Percentiles rank a stretch among this genome's conserved stretches.
phyloP scores from a whole-genome alignment of 2,797 vertebrate species.

The Dendrocincla tyrannina region DNA sequence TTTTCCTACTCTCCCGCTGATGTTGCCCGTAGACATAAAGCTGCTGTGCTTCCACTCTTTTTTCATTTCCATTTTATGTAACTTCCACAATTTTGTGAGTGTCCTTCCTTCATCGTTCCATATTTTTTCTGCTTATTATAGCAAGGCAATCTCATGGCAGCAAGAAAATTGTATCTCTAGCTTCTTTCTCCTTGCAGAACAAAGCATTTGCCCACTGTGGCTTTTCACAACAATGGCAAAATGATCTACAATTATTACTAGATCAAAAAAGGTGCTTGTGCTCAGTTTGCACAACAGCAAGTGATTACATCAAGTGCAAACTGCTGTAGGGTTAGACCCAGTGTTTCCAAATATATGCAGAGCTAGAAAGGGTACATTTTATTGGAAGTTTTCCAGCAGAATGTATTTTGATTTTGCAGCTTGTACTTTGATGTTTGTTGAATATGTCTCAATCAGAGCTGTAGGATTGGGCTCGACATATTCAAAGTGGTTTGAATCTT shows the following conservation, averaged over 20 bases:
- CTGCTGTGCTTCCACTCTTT: not conserved
- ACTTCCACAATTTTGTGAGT: not conserved
- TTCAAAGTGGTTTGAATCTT: not conserved
- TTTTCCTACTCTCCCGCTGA: not conserved
- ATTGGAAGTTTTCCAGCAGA: slow-evolving; percentile 12
- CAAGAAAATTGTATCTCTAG: not conserved
- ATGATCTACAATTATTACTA: not conserved
- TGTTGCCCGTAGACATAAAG: not conserved
- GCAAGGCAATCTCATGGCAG: not conserved
- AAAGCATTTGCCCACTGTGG: not conserved
- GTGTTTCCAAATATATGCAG: not conserved
- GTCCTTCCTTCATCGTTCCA: not conserved
- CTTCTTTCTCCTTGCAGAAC: not conserved
- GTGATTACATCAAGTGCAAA: not conserved
- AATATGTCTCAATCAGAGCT: not conserved
- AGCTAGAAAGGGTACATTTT: not conserved
- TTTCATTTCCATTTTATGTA: not conserved
- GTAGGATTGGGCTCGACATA: not conserved
- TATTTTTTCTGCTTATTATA: not conserved
- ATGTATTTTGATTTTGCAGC: slow-evolving; percentile 19
- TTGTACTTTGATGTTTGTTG: slow-evolving; percentile 11
- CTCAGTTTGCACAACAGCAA: slow-evolving; percentile 8
- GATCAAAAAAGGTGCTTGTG: slow-evolving; percentile 1
- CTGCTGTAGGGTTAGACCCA: not conserved
- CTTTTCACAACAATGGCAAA: slow-evolving; percentile 1